Conservation (phyloP, 1,140 invertebrate species). For the Hydropsyche tenuis region DNA sequence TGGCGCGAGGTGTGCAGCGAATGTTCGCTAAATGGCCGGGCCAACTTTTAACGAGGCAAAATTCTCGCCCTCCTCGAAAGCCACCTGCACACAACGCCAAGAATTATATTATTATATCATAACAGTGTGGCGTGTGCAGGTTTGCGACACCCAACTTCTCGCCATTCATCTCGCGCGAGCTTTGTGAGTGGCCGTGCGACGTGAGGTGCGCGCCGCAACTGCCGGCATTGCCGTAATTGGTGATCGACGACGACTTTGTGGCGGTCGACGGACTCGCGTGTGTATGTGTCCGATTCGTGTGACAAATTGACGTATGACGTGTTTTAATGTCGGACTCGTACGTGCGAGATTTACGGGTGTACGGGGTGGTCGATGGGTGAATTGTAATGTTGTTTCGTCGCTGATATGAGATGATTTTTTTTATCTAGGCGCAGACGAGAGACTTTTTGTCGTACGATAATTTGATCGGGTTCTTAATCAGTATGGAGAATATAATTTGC, state of each 20-base stretch:
- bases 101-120: background rate
- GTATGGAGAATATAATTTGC: too few relatives aligned
- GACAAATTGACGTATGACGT: too few relatives aligned
- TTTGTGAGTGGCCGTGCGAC: background rate
- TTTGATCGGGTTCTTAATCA: too few relatives aligned
- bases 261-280: background rate
- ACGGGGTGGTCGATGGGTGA: too few relatives aligned
- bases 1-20: background rate
- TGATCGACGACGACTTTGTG: background rate
- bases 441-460: too few relatives aligned
- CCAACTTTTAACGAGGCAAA: conserved; percentile 48
- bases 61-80: conserved; percentile 22
- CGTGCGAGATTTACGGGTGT: too few relatives aligned
- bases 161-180: background rate
- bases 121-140: background rate
- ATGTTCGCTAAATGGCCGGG: conserved; percentile 34
- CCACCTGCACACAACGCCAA: background rate
- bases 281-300: too few relatives aligned
- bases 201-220: background rate
- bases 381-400: too few relatives aligned
- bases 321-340: too few relatives aligned
- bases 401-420: too few relatives aligned
- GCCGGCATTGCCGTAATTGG: conserved; percentile 10
- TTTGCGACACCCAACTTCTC: conserved; percentile 9
- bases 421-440: too few relatives aligned